Conservation (phyloP, 2,113 vertebrate species). For the Spheniscus mendiculus region DNA sequence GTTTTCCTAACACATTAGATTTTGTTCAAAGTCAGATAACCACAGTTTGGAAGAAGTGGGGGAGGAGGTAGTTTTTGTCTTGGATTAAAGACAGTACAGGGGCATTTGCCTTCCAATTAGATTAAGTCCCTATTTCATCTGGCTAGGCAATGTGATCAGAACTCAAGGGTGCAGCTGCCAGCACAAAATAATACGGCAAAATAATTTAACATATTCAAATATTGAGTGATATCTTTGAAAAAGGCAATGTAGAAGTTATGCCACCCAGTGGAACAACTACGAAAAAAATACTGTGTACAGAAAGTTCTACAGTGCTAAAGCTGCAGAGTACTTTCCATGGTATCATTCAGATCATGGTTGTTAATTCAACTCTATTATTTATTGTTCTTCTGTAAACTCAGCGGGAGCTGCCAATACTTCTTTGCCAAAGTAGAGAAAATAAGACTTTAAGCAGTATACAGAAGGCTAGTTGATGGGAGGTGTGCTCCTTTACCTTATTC, state of each 20-base stretch:
- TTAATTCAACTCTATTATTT: background rate
- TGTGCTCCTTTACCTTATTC: background rate
- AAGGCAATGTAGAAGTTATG: conserved; percentile 46
- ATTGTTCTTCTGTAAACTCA: background rate
- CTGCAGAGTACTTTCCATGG: background rate
- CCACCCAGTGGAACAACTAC: conserved; percentile 62
- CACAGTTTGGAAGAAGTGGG: background rate
- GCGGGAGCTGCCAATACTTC: background rate
- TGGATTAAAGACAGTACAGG: background rate
- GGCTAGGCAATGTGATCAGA: background rate
- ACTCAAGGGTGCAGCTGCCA: background rate
- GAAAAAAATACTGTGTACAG: conserved; percentile 9
- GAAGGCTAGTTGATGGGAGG: background rate
- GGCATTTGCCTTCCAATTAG: background rate
- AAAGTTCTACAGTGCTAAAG: background rate
- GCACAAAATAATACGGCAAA: background rate
- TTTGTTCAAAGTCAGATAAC: background rate
- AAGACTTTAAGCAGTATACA: background rate
- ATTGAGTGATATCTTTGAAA: conserved; percentile 4
- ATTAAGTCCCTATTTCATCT: background rate
- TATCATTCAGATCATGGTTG: background rate
- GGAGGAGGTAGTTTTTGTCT: background rate
- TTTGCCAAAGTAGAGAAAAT: background rate
- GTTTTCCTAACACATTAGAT: background rate
- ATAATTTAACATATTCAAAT: conserved; percentile 3